Percentiles rank a stretch among this genome's conserved stretches.
Conservation (phyloP, 2,888 invertebrate species). For the Lasiommata megera region DNA sequence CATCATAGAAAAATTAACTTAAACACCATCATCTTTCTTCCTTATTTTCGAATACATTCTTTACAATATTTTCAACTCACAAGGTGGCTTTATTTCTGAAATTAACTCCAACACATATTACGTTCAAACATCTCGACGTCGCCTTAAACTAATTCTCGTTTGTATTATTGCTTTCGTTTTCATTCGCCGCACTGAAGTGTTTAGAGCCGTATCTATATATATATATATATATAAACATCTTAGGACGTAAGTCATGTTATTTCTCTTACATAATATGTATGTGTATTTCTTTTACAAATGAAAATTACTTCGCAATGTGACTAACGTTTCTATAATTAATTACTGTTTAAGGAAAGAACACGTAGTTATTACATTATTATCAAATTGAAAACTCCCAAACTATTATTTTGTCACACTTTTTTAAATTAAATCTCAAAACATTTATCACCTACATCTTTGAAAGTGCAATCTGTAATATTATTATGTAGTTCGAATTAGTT, state of each 20-base stretch:
- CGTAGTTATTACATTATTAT: not conserved
- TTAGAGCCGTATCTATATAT: too few species aligned
- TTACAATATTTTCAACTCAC: too few species aligned
- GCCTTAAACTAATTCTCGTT: too few species aligned
- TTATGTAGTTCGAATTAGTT: not conserved
- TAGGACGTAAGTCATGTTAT: not conserved
- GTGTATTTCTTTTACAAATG: not conserved
- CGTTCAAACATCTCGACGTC: too few species aligned
- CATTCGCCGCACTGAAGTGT: too few species aligned
- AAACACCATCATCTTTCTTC: too few species aligned
- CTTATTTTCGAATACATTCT: too few species aligned
- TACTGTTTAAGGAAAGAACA: constrained; percentile 2
- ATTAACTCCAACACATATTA: too few species aligned
- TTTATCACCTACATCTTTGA: constrained; percentile 2
- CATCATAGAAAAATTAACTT: too few species aligned
- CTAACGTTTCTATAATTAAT: not conserved
- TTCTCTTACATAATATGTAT: constrained; percentile 1
- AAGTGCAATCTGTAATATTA: not conserved
- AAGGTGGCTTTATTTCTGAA: too few species aligned
- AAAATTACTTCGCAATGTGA: not conserved
- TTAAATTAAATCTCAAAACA: not conserved
- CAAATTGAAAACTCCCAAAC: not conserved
- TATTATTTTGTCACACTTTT: constrained; percentile 8
- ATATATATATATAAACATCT: too few species aligned
- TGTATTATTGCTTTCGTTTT: too few species aligned